phyloP scores from a whole-genome alignment of 2,113 vertebrate genomes.

The Octodon degus region DNA sequence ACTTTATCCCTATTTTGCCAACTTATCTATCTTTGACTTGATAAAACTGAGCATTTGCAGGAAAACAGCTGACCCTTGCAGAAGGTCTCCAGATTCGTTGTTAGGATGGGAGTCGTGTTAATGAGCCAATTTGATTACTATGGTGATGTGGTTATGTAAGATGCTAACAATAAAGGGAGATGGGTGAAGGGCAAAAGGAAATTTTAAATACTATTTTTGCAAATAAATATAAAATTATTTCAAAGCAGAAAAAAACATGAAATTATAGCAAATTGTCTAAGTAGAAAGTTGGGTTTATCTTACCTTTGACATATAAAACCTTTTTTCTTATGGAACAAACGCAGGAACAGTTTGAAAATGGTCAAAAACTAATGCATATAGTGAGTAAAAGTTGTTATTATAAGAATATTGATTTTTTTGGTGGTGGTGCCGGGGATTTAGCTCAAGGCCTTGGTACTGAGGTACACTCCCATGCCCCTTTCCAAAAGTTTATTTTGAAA shows the following conservation, averaged over 20 bases:
- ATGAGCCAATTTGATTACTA: neutral
- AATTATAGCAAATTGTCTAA: neutral
- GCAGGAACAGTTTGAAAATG: neutral
- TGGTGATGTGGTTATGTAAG: neutral
- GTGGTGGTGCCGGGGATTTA: neutral
- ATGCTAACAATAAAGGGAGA: neutral
- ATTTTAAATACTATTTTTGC: neutral
- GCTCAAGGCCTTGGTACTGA: neutral
- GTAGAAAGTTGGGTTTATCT: conserved; percentile 16
- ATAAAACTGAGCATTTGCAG: neutral
- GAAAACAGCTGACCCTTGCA: neutral
- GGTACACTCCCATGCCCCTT: neutral
- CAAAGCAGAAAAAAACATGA: conserved; percentile 29
- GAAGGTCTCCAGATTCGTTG: neutral
- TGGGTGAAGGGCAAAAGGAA: neutral
- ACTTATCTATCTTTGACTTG: neutral
- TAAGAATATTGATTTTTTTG: neutral
- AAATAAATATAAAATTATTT: conserved; percentile 42
- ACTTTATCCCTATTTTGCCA: neutral
- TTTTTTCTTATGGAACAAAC: conserved; percentile 33
- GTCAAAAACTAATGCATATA: neutral
- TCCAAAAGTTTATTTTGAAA: neutral
- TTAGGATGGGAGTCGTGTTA: neutral
- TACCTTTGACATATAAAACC: conserved; percentile 29
- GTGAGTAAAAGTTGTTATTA: conserved; percentile 9